Evolutionary conservation across 2,113 vertebrate genomes (phyloP), one percentile per base, ranked within the genome.

Genomic region (Ptilorrhoa leucosticta): DNA sequence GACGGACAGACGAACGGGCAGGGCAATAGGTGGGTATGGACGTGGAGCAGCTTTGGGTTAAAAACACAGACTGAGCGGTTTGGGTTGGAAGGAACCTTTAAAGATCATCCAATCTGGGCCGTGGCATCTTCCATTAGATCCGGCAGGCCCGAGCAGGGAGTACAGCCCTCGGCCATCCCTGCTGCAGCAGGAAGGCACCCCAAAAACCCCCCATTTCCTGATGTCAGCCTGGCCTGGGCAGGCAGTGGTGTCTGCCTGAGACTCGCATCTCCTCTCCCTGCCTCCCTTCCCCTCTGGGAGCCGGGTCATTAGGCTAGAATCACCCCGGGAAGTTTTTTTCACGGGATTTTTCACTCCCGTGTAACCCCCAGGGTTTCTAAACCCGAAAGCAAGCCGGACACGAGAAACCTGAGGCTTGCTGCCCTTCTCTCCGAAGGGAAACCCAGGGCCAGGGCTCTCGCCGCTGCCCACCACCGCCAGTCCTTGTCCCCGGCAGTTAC

Each of bases 141-240:
- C 31, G 60, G n/a, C 73, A 47, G 64, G 9, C 17, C 57, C 2
- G 7, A 53, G 1, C 14, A 31, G 7, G 4, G 35, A 24, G 6
- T 13, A 15, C 35, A 58, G 35, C 11, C 27, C 19, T n/a, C 4
- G 0, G 7, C 48, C 47, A 21, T 30, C 31, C 23, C 39, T 8
- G 15, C 56, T 22, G 42, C 50, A 23, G 27, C 19, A 40, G 37
- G 9, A 44, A 3, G 1, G 2, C 45, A 2, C 65, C 56, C 40
- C 60, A 11, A 28, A 71, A 50, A 53, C 28, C 0, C 0, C 4
- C 8, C 0, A 7, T 45, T 83, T 68, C 12, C 39, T 23, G 23
- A 13, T 30, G 45, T 8, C 26, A 18, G 18, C 2, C 57, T 27
- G 44, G 27, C 13, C 30, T 51, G 66, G 39, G 35, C 48, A 80